Conservation (phyloP, 2,113 vertebrate species). For the Leucosticte australis region DNA sequence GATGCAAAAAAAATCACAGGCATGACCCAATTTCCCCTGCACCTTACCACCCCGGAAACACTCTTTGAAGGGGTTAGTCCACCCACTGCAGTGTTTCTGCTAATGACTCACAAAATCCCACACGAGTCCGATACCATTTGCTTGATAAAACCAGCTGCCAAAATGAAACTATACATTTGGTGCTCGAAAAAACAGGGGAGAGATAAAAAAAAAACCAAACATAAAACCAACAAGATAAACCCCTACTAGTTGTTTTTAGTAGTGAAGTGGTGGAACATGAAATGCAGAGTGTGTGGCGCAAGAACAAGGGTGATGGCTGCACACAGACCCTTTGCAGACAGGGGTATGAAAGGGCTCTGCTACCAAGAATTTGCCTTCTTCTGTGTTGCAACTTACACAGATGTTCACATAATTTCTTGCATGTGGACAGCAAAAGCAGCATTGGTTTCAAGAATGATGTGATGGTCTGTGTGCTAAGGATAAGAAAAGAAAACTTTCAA, state of each 20-base stretch:
- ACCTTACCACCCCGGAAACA: not conserved
- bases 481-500: conserved; percentile 27
- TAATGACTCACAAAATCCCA: conserved; percentile 28
- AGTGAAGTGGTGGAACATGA: not conserved
- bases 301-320: conserved; percentile 24
- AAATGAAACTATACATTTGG: conserved; percentile 16
- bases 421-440: conserved; percentile 64
- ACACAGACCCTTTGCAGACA: conserved; percentile 24
- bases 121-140: conserved; percentile 1
- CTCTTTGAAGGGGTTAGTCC: not conserved
- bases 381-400: conserved; percentile 56
- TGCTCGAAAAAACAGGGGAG: not conserved
- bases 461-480: conserved; percentile 22
- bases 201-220: not conserved
- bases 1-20: not conserved
- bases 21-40: not conserved
- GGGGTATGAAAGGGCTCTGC: conserved; percentile 52
- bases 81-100: conserved; percentile 17
- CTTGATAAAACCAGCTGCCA: conserved; percentile 1
- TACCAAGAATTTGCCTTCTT: conserved; percentile 52
- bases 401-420: conserved; percentile 64
- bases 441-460: conserved; percentile 54
- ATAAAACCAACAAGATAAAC: not conserved
- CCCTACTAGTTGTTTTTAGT: not conserved
- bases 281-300: not conserved